Conservation (phyloP, 2,113 vertebrate species). For the zebrafish (Danio rerio) region GRCz12tu NC_133178.1:31663001-31663500, state of each 20-base stretch:
- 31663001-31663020: too few relatives aligned
- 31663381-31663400: conserved; percentile 53
- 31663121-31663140: neutral
- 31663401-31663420: conserved; percentile 29
- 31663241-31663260: neutral
- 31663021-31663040: too few relatives aligned
- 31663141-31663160: neutral
- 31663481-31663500: neutral
- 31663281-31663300: conserved; percentile 78
- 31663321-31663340: conserved; percentile 66
- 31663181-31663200: neutral
- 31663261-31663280: conserved; percentile 73
- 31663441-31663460: conserved; percentile 69
- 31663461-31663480: conserved; percentile 47
- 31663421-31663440: conserved; percentile 61
- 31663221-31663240: neutral
- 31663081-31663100: neutral
- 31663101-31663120: neutral
- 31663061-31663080: neutral
- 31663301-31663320: conserved; percentile 64
- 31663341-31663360: conserved; percentile 71
- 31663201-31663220: neutral
- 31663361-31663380: conserved; percentile 64
- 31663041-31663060: too few relatives aligned
- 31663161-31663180: neutral